Conservation (phyloP, 1,140 invertebrate species). For the Solenopsis invicta region DNA sequence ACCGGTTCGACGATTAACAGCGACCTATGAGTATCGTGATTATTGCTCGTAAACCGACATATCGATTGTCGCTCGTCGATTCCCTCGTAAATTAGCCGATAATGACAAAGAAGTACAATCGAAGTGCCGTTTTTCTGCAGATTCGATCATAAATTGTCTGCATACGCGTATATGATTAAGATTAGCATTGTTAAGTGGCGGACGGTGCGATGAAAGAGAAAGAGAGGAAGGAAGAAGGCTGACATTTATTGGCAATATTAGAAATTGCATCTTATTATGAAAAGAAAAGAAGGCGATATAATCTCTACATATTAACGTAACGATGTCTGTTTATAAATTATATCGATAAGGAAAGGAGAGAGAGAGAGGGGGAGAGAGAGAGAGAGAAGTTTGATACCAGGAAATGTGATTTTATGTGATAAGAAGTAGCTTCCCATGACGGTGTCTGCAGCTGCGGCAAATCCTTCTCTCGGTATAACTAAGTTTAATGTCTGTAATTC, state of each 20-base stretch:
- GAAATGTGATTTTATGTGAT: constrained; percentile 25
- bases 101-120: constrained; percentile 33
- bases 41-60: constrained; percentile 28
- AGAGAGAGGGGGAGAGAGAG: neutral
- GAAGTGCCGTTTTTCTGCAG: constrained; percentile 22
- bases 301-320: neutral
- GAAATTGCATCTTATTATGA: neutral
- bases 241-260: neutral
- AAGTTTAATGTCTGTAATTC: constrained; percentile 27
- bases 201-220: neutral
- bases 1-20: constrained; percentile 9
- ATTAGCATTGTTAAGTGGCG: constrained; percentile 1
- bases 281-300: neutral
- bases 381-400: constrained; percentile 6
- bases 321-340: constrained; percentile 3
- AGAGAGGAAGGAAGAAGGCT: neutral
- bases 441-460: neutral
- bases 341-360: neutral
- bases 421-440: neutral
- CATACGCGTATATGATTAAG: neutral
- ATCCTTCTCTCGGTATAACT: constrained; percentile 1
- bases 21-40: constrained; percentile 15
- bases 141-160: constrained; percentile 40
- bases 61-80: constrained; percentile 47
- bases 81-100: constrained; percentile 48